Base-by-base conservation (phyloP, 2,888 invertebrate species). In the Drosophila gaucha region DNA sequence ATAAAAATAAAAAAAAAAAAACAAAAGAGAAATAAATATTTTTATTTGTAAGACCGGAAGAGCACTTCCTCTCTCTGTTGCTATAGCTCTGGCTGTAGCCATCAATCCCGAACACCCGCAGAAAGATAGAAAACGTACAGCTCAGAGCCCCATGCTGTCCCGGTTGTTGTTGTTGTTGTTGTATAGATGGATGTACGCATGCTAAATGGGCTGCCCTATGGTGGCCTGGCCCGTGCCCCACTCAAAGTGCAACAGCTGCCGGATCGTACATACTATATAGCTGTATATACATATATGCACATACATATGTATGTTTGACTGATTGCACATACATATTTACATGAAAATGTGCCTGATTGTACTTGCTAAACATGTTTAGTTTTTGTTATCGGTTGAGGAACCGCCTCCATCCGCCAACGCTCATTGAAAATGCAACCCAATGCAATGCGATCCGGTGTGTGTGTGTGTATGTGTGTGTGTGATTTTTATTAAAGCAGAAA, bases 1-100 rank as follows among this genome's bases (percentile, higher is more conserved):
- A 46, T 46, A 31, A 33, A 46, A 46, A 31, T 31, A 46, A 31
- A 44, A 44, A 49, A 63, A 55, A 52, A 56, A 64, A 67, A 67
- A 60, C 65, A 64, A 67, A 67, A 74, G 60, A 60, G 58, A 74
- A 85, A 84, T 78, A 89, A 76, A 84, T 85, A 86, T 85, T 85
- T 89, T 89, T 80, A 89, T 89, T 85, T 89, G 89, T 86, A 86
- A 86, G 88, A 79, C 85, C 85, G 85, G 85, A 85, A 85, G 84
- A 84, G 85, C 89, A 89, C 85, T 85, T 85, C 85, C 85, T 85
- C 85, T 85, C 85, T 76, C 71, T 70, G 73, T 63, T 62, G 84
- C 73, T 67, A 63, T 80, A 63, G 84, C 73, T 67, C 65, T 80
- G 78, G 39, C 39, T 39, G 39, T 39, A 26, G 41, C 84, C 80